Evolutionary conservation across 1,140 invertebrate species (phyloP).

Genomic region (Dendrolimus kikuchii): DNA sequence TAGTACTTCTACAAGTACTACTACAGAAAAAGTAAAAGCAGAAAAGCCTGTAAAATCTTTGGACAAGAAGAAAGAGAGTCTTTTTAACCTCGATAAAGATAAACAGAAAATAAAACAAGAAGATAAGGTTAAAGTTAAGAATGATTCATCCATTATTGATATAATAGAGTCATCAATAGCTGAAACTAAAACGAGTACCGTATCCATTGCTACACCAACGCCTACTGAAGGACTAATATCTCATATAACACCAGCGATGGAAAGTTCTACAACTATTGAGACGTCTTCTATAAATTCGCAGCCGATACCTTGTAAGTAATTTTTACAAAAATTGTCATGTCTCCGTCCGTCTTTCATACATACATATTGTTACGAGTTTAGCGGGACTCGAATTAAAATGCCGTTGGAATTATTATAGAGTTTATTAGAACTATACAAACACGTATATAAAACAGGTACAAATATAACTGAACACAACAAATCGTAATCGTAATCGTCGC

Average conservation of each 20-base stretch:
- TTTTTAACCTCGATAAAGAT: constrained; percentile 25
- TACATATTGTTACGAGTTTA: too few relatives aligned
- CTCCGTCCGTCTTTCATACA: too few relatives aligned
- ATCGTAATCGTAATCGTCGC: too few relatives aligned
- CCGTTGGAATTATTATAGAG: too few relatives aligned
- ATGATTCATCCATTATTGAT: constrained; percentile 8
- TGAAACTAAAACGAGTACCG: constrained; percentile 33
- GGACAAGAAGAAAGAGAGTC: constrained; percentile 54
- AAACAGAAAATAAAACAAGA: constrained; percentile 47
- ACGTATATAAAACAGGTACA: too few relatives aligned
- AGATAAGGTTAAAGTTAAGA: constrained; percentile 21
- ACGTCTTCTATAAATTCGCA: constrained; percentile 55
- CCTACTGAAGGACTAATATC: constrained; percentile 55
- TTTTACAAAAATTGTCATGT: too few relatives aligned
- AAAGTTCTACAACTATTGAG: constrained; percentile 20
- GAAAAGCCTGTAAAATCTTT: constrained; percentile 44
- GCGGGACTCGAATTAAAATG: too few relatives aligned
- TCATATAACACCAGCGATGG: constrained; percentile 23
- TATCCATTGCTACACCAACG: constrained; percentile 35
- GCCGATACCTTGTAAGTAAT: constrained; percentile 49
- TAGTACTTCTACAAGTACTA: too few relatives aligned
- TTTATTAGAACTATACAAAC: too few relatives aligned
- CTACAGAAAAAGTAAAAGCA: too few relatives aligned
- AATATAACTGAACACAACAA: too few relatives aligned
- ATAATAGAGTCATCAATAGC: constrained; percentile 46